These are phyloP conservation scores for Serilophus lunatus DNA, from an alignment of 2,113 vertebrate species.

Conservation along the genomic window DNA sequence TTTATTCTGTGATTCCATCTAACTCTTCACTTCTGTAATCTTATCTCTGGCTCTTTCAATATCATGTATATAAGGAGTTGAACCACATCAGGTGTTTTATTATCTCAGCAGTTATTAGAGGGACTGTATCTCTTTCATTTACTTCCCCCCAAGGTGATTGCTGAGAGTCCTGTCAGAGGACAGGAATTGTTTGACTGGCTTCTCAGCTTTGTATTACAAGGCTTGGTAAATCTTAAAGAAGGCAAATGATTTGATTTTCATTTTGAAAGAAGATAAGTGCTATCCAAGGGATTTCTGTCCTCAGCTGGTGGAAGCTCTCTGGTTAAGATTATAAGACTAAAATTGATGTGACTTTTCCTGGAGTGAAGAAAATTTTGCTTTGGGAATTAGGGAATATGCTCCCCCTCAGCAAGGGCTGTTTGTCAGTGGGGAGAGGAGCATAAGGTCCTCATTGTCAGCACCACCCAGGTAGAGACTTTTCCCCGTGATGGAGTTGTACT, in stretches of 20 bases:
- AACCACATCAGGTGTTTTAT: background rate
- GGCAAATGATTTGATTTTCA: background rate
- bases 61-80: background rate
- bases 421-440: background rate
- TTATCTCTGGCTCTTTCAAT: background rate
- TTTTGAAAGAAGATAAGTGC: background rate
- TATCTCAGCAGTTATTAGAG: background rate
- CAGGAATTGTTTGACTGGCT: background rate
- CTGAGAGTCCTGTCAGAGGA: background rate
- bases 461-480: background rate
- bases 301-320: background rate
- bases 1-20: background rate
- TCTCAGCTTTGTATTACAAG: background rate
- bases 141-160: background rate
- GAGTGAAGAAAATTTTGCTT: background rate
- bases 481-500: background rate
- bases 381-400: background rate
- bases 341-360: background rate
- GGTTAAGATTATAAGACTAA: background rate
- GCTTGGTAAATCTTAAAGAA: background rate
- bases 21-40: background rate
- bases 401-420: background rate
- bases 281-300: background rate
- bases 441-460: background rate
- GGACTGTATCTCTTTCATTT: background rate